Conservation (phyloP, 2,888 invertebrate species). For the Stictocephala bisonia region DNA sequence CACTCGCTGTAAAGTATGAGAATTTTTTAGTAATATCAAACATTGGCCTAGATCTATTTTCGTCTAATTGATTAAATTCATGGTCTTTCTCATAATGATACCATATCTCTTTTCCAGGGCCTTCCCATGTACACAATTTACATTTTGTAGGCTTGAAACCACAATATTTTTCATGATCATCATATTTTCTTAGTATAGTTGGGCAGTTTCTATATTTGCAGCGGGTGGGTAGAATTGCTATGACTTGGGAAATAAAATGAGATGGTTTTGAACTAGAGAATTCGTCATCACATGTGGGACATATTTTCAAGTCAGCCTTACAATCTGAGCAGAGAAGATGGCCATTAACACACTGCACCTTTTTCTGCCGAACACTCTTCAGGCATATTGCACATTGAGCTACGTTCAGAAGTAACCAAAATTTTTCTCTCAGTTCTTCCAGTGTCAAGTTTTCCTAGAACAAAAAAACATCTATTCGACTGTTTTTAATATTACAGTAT, state of each 20-base stretch:
- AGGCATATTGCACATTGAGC: no score
- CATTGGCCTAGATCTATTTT: no score
- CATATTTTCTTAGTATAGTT: background rate
- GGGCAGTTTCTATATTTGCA: background rate
- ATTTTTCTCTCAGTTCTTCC: no score
- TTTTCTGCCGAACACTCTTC: no score
- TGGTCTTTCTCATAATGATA: background rate
- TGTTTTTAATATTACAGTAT: no score
- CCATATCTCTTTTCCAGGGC: background rate
- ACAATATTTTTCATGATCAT: background rate
- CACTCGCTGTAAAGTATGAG: background rate
- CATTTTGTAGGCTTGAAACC: background rate
- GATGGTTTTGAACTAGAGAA: background rate
- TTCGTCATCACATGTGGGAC: background rate
- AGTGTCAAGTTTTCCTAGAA: no score
- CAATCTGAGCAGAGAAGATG: no score
- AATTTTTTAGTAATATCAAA: background rate
- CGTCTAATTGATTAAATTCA: no score
- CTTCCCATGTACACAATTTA: background rate
- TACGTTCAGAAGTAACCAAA: no score
- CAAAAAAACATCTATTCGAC: no score
- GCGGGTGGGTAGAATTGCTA: background rate
- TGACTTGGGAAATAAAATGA: background rate
- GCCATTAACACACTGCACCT: no score
- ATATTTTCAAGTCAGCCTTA: no score